phyloP scores from a whole-genome alignment of 1,140 invertebrate species.

The Stenopsyche tienmushanensis region DNA sequence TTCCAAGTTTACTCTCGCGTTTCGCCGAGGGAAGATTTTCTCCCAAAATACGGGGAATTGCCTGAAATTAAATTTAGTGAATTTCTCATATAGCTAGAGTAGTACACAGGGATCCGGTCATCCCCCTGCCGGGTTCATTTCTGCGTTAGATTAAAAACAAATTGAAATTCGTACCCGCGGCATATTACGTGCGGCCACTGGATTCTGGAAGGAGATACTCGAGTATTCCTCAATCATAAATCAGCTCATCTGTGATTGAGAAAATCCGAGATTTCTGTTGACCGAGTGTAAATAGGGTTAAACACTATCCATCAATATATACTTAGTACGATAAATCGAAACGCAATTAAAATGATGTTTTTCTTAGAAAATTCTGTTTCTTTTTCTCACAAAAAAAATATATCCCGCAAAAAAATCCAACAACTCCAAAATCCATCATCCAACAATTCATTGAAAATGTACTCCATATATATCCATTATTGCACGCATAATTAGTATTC shows the following conservation, averaged over 20 bases:
- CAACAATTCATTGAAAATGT: too few species aligned
- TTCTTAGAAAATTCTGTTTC: background rate
- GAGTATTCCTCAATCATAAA: too few species aligned
- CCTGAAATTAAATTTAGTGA: conserved; percentile 33
- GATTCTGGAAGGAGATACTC: too few species aligned
- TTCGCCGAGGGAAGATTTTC: background rate
- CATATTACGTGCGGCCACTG: conserved; percentile 23
- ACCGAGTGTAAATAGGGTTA: too few species aligned
- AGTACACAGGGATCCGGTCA: background rate
- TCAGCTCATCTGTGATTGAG: too few species aligned
- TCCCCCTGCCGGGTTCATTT: conserved; percentile 21
- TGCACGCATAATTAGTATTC: conserved; percentile 4
- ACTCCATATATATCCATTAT: conserved; percentile 1
- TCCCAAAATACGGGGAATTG: conserved; percentile 25
- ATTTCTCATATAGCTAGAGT: conserved; percentile 1
- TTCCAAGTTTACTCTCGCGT: too few species aligned
- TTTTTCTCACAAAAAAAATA: background rate
- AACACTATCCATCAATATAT: background rate
- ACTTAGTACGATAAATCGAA: background rate
- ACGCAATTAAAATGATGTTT: background rate
- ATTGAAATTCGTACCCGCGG: conserved; percentile 32
- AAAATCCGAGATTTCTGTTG: too few species aligned
- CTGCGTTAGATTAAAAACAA: conserved; percentile 36
- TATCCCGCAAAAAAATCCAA: too few species aligned
- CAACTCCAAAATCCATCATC: too few species aligned